Percentiles rank a stretch among this genome's conserved stretches.
Conservation (phyloP, 2,888 invertebrate genomes). For the Cantharis rufa region DNA sequence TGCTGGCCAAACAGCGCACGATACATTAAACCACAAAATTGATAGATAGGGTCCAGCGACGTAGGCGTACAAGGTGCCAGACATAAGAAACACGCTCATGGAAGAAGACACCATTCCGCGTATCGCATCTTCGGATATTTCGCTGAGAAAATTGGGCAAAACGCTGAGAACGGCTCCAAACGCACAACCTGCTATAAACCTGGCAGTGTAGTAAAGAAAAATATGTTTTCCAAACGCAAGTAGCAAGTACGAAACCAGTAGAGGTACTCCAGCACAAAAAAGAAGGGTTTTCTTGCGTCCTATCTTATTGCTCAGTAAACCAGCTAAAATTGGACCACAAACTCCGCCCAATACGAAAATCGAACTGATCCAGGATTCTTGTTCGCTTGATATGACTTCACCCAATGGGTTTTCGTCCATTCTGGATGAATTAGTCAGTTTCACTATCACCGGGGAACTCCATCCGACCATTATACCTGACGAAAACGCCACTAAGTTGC, state of each 20-base stretch:
- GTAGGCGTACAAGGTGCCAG: not conserved
- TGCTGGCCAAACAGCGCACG: not conserved
- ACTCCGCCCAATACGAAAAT: slow-evolving; percentile 57
- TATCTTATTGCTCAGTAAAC: slow-evolving; percentile 64
- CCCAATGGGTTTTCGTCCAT: slow-evolving; percentile 49
- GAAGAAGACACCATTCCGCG: not conserved
- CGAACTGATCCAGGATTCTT: slow-evolving; percentile 60
- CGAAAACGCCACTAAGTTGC: slow-evolving; percentile 52
- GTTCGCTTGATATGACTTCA: slow-evolving; percentile 43
- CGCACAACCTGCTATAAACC: not conserved
- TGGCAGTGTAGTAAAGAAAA: not conserved
- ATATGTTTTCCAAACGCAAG: not conserved
- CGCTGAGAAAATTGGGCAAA: not conserved
- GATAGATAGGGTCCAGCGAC: not conserved
- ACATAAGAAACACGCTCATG: not conserved
- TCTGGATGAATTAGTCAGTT: slow-evolving; percentile 40
- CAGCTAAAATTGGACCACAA: slow-evolving; percentile 71
- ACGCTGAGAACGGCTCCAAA: not conserved
- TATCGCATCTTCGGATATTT: not conserved
- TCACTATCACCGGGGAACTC: slow-evolving; percentile 46
- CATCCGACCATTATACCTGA: slow-evolving; percentile 57
- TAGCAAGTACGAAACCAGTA: not conserved
- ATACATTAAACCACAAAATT: not conserved
- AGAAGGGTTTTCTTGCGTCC: slow-evolving; percentile 69
- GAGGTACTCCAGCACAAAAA: slow-evolving; percentile 49